Evolutionary conservation across 2,797 vertebrate genomes (phyloP), one percentile per base, ranked within the genome.

Genomic region (Enteromius trimaculatus): DNA sequence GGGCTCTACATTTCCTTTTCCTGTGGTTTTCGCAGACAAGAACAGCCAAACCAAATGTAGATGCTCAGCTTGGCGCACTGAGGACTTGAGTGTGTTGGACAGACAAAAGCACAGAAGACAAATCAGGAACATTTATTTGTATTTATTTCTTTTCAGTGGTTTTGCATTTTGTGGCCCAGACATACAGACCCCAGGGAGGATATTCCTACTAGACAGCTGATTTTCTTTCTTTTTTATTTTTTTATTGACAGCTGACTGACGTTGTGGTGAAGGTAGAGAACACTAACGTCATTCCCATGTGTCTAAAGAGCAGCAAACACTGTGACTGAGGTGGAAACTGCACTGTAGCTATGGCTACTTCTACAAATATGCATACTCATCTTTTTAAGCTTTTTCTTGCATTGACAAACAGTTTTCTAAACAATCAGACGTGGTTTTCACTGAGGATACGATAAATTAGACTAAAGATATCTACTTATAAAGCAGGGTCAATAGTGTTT

Each of bases 1-100:
- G 85, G 79, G 89, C 91, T 92, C 89, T 89, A 64, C 79, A 90
- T 93, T 95, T 95, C 94, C 94, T 94, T 93, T 95, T 95, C 94
- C 95, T 95, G 94, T 93, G 94, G 94, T 94, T 94, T 94, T 91
- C 68, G 89, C 89, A 80, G 53, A 47, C 88, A 89, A 90, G 92
- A 93, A 90, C 92, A 91, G 94, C 94, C 95, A 95, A 95, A 94
- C 94, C 92, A 93, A 94, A 93, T 93, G 94, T 94, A 92, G 94
- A 94, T 92, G 91, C 94, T 92, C 91, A 91, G 87, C 90, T 93
- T 94, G 93, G 92, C 91, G 90, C 87, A 68, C 88, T 87, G 89
- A 77, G 86, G 86, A 84, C 88, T 80, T 60, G 91, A 91, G 92
- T 87, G 90, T 93, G 92, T 92, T 88, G 91, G 92, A 92, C 91